Percentiles rank a stretch among this genome's conserved stretches.
These are phyloP conservation scores for Limnodromus scolopaceus DNA, from an alignment of 2,797 vertebrate genomes.

Conservation along the genomic window DNA sequence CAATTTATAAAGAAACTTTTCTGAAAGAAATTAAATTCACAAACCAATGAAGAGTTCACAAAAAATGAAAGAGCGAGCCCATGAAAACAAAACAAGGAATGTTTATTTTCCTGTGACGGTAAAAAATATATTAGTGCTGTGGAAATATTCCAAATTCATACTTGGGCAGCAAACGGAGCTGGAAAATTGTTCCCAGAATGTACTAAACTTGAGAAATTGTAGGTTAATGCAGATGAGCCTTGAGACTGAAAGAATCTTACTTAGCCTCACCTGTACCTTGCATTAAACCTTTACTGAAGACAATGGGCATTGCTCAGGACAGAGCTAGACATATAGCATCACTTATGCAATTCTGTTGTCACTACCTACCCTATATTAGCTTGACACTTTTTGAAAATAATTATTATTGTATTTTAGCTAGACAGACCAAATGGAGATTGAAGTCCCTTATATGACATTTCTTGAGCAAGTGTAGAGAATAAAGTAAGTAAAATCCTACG, in stretches of 20 bases:
- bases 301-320: rapidly evolving
- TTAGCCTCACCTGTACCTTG: not conserved
- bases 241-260: not conserved
- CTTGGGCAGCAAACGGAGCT: not conserved
- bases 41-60: not conserved
- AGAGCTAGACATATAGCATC: not conserved
- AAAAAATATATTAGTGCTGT: not conserved
- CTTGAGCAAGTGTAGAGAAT: not conserved
- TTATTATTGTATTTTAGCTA: not conserved
- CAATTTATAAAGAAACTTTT: not conserved
- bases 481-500: not conserved
- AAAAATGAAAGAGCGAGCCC: not conserved
- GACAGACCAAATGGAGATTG: not conserved
- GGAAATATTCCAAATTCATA: not conserved
- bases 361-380: not conserved
- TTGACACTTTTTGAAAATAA: not conserved
- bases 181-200: not conserved
- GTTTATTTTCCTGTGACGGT: not conserved
- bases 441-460: not conserved
- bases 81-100: not conserved
- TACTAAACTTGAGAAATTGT: not conserved
- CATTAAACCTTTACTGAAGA: not conserved
- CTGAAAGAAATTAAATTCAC: not conserved
- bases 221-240: not conserved
- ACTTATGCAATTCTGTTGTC: not conserved